Evolutionary conservation across 2,888 invertebrate species (phyloP), one percentile per base, ranked within the genome.

Genomic region (Schizaphis graminum): DNA sequence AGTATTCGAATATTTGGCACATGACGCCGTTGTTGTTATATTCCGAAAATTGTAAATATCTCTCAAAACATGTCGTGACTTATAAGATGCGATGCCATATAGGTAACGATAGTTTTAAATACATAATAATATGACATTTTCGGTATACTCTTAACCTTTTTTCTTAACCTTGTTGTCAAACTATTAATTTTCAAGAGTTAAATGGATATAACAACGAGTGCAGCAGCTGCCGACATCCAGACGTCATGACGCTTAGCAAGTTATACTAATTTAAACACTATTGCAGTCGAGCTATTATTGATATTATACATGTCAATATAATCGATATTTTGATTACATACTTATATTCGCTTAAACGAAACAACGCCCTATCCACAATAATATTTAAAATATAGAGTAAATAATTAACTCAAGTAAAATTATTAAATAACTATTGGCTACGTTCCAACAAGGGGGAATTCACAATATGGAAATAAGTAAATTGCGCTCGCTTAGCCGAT

Each of bases 391-490:
- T 41, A 41, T 85, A 85, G 41, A 44, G 26, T 44, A 86, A 87
- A 87, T 87, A 87, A 87, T 87, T 87, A 87, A 87, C 87, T 28
- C 3, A 7, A 87, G 41, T 87, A n/a, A 87, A 87, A 87, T 87
- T 87, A 87, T 67, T 35, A 35, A 16, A 67, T 49, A 16, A 84
- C 41, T 21, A n/a, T 91, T 91, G 91, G 91, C 56, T 4, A 4
- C 24, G 24, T 91, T 85, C 91, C 85, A 85, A 44, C 3, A 24
- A 57, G n/a, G 44, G 44, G 10, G 44, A 44, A n/a, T 16, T 91
- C n/a, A 85, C 85, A 91, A 91, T 91, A 91, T 21, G 85, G 85
- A 41, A 85, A 57, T 91, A 57, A 56, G 85, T 44, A 85, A 44
- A 57, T 57, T 10, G 85, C 16, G 56, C 26, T 7, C 85, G 44